Evolutionary conservation across 1,140 invertebrate species (phyloP), one percentile per base, ranked within the genome.

Genomic region (Chionoecetes opilio): DNA sequence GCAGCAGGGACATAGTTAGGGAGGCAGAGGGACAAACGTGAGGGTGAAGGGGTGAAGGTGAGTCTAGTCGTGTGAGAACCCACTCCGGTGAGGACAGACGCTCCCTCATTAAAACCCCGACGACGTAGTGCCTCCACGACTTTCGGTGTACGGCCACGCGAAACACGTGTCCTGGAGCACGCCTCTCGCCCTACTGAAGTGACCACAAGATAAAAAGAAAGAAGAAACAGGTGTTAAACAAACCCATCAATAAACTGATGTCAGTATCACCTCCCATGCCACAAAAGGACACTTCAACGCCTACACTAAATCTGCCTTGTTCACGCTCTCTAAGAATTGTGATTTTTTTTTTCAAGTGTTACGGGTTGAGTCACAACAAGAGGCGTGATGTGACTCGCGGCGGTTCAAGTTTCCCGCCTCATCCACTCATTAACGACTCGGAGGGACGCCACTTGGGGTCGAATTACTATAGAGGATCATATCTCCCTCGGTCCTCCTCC

Each of bases 41-140:
- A n/a, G 63, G 63, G 63, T 75, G 63, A 75, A 75, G 26, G n/a
- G 63, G 63, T 75, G 63, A 75, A n/a, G 63, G 21, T 75, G 63
- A n/a, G n/a, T 26, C 63, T 1, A 26, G 21, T 75, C 63, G 11
- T 26, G 63, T 75, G 63, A 75, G 3, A 21, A 75, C 63, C 63
- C 63, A 21, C 63, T 75, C 21, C 21, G 21, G 63, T 6, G n/a
- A 75, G 21, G 21, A 75, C 6, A 26, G 63, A 75, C 63, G 21
- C 63, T n/a, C n/a, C 63, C n/a, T 75, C 21, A 75, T 75, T 75
- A 75, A n/a, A 26, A 75, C 5, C 8, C 63, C 63, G 21, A n/a
- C 21, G 21, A 26, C 63, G n/a, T 5, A n/a, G n/a, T 5, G 6
- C 26, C 6, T 75, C 63, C 63, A n/a, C 21, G n/a, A n/a, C 63